Evolutionary conservation across 2,888 invertebrate genomes (phyloP).

Genomic region (Dichetophora obliterata): DNA sequence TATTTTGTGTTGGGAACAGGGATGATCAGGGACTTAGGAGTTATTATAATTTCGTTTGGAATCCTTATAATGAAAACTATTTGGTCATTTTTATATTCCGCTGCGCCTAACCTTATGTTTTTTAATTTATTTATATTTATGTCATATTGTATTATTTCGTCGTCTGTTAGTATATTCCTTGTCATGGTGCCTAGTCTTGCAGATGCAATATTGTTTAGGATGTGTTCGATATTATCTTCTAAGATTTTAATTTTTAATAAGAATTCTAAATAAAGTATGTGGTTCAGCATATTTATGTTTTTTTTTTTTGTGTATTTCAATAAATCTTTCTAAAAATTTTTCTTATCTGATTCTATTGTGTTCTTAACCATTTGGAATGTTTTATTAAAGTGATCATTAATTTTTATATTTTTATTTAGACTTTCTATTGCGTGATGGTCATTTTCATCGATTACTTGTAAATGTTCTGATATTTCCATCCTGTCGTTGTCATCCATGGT

Average conservation of each 20-base stretch:
- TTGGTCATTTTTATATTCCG: not conserved
- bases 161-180: not conserved
- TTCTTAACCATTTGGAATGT: slow-evolving; percentile 34
- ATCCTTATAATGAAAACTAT: slow-evolving; percentile 1
- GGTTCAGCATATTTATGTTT: not conserved
- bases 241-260: slow-evolving; percentile 15
- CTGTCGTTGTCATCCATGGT: too few species aligned
- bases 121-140: not conserved
- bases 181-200: not conserved
- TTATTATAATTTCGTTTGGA: not conserved
- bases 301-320: not conserved
- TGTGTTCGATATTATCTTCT: not conserved
- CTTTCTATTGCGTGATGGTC: slow-evolving; percentile 34
- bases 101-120: not conserved
- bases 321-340: not conserved
- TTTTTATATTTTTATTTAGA: slow-evolving; percentile 43
- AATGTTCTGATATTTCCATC: not conserved
- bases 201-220: not conserved
- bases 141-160: slow-evolving; percentile 4
- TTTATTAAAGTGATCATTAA: slow-evolving; percentile 44
- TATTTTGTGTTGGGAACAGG: not conserved
- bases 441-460: slow-evolving; percentile 34
- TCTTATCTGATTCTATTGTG: slow-evolving; percentile 22
- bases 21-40: not conserved
- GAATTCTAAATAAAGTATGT: not conserved